These are phyloP conservation scores for Eugnorisma glareosa DNA, from an alignment of 2,888 invertebrate genomes.

Conservation along the genomic window DNA sequence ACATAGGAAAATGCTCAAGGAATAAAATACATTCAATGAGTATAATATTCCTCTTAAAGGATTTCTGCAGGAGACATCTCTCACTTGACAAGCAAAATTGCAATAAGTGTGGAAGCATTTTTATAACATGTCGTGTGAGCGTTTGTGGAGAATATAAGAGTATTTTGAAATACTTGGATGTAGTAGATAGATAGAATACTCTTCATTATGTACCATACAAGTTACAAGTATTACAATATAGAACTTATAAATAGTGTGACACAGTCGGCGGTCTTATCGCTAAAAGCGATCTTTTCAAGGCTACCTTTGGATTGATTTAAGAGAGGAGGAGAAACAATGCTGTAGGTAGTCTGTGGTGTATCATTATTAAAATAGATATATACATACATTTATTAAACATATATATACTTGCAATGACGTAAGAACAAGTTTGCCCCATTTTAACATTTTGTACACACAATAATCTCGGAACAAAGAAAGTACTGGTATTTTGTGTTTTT, in stretches of 20 bases:
- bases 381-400: too few species aligned
- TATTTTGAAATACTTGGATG: not conserved
- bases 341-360: too few species aligned
- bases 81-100: constrained; percentile 44
- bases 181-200: not conserved
- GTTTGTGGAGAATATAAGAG: constrained; percentile 1
- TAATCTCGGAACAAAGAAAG: not conserved
- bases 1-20: constrained; percentile 6
- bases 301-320: too few species aligned
- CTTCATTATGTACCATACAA: not conserved
- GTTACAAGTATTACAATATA: not conserved
- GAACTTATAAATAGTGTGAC: too few species aligned
- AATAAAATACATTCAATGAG: constrained; percentile 38
- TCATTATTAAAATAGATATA: too few species aligned
- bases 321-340: too few species aligned
- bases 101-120: constrained; percentile 32
- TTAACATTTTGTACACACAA: too few species aligned
- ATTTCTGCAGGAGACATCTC: constrained; percentile 40
- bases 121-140: constrained; percentile 6
- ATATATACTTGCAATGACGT: too few species aligned
- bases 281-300: too few species aligned
- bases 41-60: constrained; percentile 35
- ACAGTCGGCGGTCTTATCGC: too few species aligned
- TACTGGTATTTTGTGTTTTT: too few species aligned
- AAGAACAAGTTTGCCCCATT: too few species aligned